Evolutionary conservation across 2,113 vertebrate species (phyloP).

Genomic region (Indicator indicator): DNA sequence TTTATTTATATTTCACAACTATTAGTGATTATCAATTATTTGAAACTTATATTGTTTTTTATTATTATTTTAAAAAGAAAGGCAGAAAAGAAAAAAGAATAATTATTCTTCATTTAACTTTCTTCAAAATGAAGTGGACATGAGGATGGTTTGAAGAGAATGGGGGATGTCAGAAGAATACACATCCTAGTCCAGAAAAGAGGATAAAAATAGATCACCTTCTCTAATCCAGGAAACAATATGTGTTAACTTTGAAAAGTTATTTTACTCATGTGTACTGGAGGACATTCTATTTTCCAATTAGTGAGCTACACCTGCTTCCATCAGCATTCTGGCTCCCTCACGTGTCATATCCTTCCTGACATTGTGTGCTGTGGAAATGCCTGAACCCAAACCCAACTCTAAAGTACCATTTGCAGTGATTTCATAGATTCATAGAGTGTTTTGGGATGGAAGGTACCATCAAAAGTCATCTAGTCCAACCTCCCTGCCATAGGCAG

Average conservation of each 20-base stretch:
- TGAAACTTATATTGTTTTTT: not conserved
- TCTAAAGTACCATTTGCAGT: no score
- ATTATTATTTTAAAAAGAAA: not conserved
- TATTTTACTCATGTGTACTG: not conserved
- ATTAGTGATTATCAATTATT: not conserved
- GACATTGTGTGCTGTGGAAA: no score
- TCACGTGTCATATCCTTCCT: not conserved
- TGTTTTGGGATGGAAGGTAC: no score
- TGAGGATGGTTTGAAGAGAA: not conserved
- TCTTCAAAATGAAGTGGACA: not conserved
- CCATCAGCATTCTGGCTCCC: rapidly evolving
- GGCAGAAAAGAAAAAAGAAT: not conserved
- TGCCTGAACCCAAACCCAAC: no score
- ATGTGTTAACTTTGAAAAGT: not conserved
- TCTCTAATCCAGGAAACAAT: not conserved
- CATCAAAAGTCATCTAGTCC: no score
- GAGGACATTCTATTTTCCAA: not conserved
- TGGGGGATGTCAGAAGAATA: not conserved
- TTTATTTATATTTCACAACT: not conserved
- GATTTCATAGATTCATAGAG: no score
- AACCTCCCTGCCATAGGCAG: no score
- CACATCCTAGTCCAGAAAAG: not conserved
- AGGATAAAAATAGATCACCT: not conserved
- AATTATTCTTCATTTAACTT: not conserved
- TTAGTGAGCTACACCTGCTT: not conserved